Evolutionary conservation across 2,888 invertebrate species (phyloP).

Genomic region (Andrena marginata): DNA sequence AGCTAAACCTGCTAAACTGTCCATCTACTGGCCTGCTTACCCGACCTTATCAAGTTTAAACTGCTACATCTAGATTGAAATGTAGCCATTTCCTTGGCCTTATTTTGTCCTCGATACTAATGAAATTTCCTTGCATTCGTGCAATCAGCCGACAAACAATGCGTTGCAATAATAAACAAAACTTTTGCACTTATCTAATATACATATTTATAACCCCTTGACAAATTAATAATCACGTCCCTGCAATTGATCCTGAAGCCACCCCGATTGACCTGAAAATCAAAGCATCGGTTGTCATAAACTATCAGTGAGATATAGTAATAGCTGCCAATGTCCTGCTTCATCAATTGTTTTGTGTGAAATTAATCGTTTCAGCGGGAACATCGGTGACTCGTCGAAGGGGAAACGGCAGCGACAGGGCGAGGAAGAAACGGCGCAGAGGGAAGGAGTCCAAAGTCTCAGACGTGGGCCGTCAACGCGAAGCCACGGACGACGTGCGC

Average conservation of each 20-base stretch:
- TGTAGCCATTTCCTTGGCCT: no score
- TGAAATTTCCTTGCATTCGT: no score
- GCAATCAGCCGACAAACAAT: no score
- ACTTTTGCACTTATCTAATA: no score
- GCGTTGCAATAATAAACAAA: no score
- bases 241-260: not conserved
- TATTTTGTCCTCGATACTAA: no score
- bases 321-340: not conserved
- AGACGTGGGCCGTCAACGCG: constrained; percentile 25
- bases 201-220: no score
- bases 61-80: no score
- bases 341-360: not conserved
- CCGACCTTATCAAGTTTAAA: no score
- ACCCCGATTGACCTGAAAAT: not conserved
- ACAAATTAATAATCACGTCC: no score
- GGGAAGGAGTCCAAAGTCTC: constrained; percentile 32
- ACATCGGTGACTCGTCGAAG: constrained; percentile 45
- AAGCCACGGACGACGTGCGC: constrained; percentile 38
- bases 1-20: no score
- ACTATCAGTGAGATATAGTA: not conserved
- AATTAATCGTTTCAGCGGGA: constrained; percentile 27
- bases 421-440: constrained; percentile 64
- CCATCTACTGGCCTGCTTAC: no score
- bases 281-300: not conserved
- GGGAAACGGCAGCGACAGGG: constrained; percentile 36